Percentiles rank a stretch among this genome's conserved stretches.
Evolutionary conservation across 2,888 invertebrate species (phyloP).

Genomic region (Dasypolia templi): DNA sequence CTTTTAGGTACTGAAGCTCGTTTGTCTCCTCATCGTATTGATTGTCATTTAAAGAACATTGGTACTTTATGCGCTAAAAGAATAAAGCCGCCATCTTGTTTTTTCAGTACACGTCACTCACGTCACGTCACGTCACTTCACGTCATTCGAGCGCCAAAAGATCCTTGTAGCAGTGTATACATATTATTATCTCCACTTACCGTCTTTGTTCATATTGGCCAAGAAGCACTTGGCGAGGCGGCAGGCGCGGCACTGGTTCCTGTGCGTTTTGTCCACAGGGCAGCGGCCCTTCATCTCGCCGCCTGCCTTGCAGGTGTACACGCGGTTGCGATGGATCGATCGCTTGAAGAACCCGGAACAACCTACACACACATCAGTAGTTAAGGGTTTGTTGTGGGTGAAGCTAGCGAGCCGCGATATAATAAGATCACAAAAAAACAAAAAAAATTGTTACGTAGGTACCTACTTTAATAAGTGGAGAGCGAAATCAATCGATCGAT

Average conservation of each 20-base stretch:
- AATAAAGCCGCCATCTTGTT: too few species aligned
- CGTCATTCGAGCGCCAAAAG: too few species aligned
- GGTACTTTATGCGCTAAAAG: not conserved
- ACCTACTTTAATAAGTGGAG: too few species aligned
- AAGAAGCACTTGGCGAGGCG: constrained; percentile 98
- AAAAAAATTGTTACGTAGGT: too few species aligned
- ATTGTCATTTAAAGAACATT: not conserved
- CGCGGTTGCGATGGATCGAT: constrained; percentile 98
- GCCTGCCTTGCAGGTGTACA: constrained; percentile 99
- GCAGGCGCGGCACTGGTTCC: constrained; percentile 99
- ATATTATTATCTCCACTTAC: constrained; percentile 91
- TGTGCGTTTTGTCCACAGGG: constrained; percentile 98
- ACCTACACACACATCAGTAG: constrained; percentile 82
- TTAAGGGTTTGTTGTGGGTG: too few species aligned
- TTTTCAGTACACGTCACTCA: too few species aligned
- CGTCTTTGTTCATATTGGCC: constrained; percentile 99
- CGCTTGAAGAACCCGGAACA: constrained; percentile 99
- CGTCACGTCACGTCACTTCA: too few species aligned
- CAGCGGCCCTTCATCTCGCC: constrained; percentile 98
- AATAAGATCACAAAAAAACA: too few species aligned
- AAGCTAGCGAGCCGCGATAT: too few species aligned
- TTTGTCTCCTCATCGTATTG: not conserved
- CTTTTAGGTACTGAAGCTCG: not conserved
- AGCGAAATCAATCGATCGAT: too few species aligned
- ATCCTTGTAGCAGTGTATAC: too few species aligned